Evolutionary conservation across 2,797 vertebrate genomes (phyloP), one percentile per base, ranked within the genome.

Genomic region (Coregonus suidteri): DNA sequence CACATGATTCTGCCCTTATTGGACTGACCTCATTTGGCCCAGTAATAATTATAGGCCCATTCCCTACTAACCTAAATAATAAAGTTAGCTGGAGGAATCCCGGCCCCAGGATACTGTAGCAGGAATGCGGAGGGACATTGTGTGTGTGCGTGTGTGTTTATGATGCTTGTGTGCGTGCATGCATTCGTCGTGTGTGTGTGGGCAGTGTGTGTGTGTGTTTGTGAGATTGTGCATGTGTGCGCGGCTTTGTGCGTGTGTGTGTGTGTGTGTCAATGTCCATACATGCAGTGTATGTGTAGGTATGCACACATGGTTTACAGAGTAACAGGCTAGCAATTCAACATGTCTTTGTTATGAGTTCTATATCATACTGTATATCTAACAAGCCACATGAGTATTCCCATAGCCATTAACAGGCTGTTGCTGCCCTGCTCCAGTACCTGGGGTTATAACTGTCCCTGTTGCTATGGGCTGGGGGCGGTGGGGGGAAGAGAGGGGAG

Each of bases 401-500:
- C 35, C 18, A 73, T 35, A 73, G 75, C 71, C 81, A 72, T 78
- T 52, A 54, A 79, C 74, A 25, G 75, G 68, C 76, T 77, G 78
- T 84, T 82, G 74, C 80, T 80, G 83, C 67, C 13, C 30, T 34
- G 20, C 62, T 31, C 30, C 65, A 15, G 68, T 79, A 80, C 81
- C 80, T 85, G 13, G 35, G 82, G 88, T 79, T 91, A 91, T 90
- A 90, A 89, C 80, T 81, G 87, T 87, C 78, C 52, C 75, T 74
- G 82, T 79, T 81, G 84, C 88, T 90, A 87, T 73, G 84, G 68
- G 25, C 54, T 13, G 59, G 67, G 14, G 77, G 83, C 84, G 3
- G n/a, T 11, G 3, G 83, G 82, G 84, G 41, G 67, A 18, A 82
- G 84, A 47, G 65, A 16, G 51, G 66, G 47, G 41, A 47, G 53